Evolutionary conservation across 1,140 invertebrate species (phyloP), one percentile per base, ranked within the genome.

Genomic region (Penaeus japonicus): DNA sequence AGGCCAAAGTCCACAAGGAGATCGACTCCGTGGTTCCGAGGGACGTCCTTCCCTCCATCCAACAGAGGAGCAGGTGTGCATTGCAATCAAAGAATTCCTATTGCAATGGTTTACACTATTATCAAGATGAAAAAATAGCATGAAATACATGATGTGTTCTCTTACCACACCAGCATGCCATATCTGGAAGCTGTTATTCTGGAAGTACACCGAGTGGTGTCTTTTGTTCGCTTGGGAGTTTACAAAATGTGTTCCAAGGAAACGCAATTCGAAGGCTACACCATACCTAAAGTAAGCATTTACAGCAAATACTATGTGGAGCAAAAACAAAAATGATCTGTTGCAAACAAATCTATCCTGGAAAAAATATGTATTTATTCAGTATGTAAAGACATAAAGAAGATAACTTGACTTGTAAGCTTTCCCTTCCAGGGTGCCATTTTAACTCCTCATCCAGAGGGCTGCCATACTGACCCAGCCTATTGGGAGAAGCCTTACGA

Each of bases 1-100:
- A 96, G 92, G 99, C 98, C 15, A 96, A 95, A 0, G 97, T 99
- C 54, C 97, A 94, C 47, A 95, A 94, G 55, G 94, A 86, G 85
- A 62, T 85, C 35, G 77, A 86, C 77, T 7, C 24, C 10, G 89
- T 85, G 73, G 18, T 82, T 12, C n/a, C 85, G 0, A 35, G 62
- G 27, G 85, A 78, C 10, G 24, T n/a, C 4, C 59, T 62, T 35
- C 39, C 84, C 22, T 80, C 73, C 20, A 78, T 82, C 24, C 59
- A 86, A 0, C 80, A 81, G 39, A 85, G 57, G 54, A 39, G 15
- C 27, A 80, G 73, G 78, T 85, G 22, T 65, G 57, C 65, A 39
- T 30, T 32, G 7, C 7, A 7, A 39, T 39, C 35, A 39, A 39
- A 39, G 35, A 7, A 47, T 47, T n/a, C n/a, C n/a, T n/a, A n/a